Evolutionary conservation across 2,888 invertebrate genomes (phyloP), one percentile per base, ranked within the genome.

Genomic region (Petrophora chlorosata): DNA sequence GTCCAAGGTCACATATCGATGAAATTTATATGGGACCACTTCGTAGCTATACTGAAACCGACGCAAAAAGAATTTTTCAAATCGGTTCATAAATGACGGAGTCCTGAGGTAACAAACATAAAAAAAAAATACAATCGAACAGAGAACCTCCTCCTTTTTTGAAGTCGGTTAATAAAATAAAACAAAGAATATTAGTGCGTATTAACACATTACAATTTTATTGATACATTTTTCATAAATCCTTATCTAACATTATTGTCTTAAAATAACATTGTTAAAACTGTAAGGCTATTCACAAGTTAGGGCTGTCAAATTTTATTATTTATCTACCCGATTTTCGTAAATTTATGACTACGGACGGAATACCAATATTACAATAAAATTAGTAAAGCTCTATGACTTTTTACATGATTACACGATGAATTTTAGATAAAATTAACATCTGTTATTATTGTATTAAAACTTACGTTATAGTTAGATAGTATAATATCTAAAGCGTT

Each of bases 351-450:
- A 74, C 66, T 75, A 42, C 74, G 82, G 81, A 82, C 80, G 79
- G 82, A 81, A 70, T 61, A 71, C 63, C 67, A 71, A 68, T 67
- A 67, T 72, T 73, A 63, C 44, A 69, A 70, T 85, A 77, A 77
- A 79, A 84, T 90, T 88, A 88, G 86, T 88, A 88, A 85, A 88
- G 84, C 88, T 87, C 69, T 79, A 81, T 82, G 84, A 86, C 85
- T 87, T 87, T 86, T 82, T 88, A 87, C 85, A 86, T 73, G 69
- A 77, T 64, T 75, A 70, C 60, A 73, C 61, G 61, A 79, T 79
- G 75, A 73, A 68, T 68, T 79, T 57, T 59, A 65, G 45, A 56
- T 58, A 64, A 73, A 65, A 82, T 80, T 76, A 79, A 78, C 67
- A 67, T 57, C 63, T 68, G 65, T 74, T 76, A 73, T 59, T 62